Conservation (phyloP, 2,113 vertebrate species). For the Excalfactoria chinensis region DNA sequence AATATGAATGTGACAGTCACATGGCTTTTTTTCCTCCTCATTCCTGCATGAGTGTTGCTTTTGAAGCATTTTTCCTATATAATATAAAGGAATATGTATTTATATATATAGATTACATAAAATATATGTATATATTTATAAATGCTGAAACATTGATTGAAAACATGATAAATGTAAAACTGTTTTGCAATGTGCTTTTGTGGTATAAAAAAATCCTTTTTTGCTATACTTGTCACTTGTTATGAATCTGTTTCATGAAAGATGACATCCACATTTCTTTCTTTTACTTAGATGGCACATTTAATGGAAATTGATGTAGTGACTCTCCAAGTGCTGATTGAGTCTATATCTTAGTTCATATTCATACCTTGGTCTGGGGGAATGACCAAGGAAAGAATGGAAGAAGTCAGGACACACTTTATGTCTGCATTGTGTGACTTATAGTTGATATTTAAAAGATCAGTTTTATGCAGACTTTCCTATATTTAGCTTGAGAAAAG, state of each 20-base stretch:
- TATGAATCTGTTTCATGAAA: not conserved
- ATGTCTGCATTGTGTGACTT: not conserved
- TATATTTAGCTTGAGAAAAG: not conserved
- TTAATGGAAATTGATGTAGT: not conserved
- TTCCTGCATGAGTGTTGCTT: slow-evolving; percentile 60
- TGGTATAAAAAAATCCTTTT: not conserved
- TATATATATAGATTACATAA: no score
- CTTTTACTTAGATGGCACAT: not conserved
- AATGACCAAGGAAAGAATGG: not conserved
- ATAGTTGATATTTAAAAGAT: not conserved
- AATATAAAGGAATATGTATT: no score
- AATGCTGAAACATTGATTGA: not conserved
- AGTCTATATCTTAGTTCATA: not conserved
- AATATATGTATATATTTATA: not conserved
- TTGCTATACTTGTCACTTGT: not conserved
- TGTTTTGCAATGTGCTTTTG: not conserved
- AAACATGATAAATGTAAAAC: not conserved
- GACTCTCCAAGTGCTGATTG: not conserved
- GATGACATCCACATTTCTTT: not conserved
- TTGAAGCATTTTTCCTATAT: slow-evolving; percentile 1
- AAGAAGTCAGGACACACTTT: fast-evolving
- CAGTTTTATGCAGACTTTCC: not conserved
- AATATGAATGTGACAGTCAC: not conserved
- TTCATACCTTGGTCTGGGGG: not conserved
- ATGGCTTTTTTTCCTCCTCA: not conserved